Evolutionary conservation across 2,797 vertebrate species (phyloP).

Genomic region (Columba guinea): DNA sequence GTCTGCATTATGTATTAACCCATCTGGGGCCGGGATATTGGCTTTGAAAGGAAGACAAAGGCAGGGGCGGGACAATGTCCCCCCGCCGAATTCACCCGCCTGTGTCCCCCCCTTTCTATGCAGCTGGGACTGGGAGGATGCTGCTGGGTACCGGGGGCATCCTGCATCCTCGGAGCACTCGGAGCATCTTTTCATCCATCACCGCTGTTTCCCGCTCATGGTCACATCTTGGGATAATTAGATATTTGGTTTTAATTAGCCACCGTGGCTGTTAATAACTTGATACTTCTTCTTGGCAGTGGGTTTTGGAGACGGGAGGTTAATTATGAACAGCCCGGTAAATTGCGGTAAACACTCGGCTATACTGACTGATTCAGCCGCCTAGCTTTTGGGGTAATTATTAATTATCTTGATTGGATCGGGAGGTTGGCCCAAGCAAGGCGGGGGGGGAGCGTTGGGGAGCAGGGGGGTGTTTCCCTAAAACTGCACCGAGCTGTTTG

Average conservation of each 20-base stretch:
- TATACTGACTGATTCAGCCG: neutral
- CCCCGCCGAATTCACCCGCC: slow-evolving; percentile 88
- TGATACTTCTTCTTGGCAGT: neutral
- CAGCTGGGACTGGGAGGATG: neutral
- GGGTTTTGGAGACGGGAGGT: slow-evolving; percentile 4
- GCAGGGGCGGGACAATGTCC: slow-evolving; percentile 87
- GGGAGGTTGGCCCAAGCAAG: neutral
- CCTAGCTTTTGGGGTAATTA: slow-evolving; percentile 20
- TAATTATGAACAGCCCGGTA: slow-evolving; percentile 5
- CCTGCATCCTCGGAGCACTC: too few relatives aligned
- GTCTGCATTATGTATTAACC: slow-evolving; percentile 98
- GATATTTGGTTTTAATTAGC: slow-evolving; percentile 42
- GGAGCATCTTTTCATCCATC: too few relatives aligned
- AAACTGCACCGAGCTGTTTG: neutral
- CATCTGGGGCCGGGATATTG: slow-evolving; percentile 92
- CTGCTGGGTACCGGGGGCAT: neutral
- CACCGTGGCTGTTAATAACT: neutral
- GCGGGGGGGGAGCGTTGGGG: rapidly evolving
- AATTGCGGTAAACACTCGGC: slow-evolving; percentile 11
- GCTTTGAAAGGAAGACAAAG: slow-evolving; percentile 93
- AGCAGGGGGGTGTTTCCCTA: neutral
- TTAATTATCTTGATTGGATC: neutral
- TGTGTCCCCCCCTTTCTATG: slow-evolving; percentile 59
- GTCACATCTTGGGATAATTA: neutral
- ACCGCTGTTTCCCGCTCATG: too few relatives aligned